Percentiles rank a stretch among this genome's conserved stretches.
phyloP scores from a whole-genome alignment of 1,140 invertebrate genomes.

The Drosophila guanche region DNA sequence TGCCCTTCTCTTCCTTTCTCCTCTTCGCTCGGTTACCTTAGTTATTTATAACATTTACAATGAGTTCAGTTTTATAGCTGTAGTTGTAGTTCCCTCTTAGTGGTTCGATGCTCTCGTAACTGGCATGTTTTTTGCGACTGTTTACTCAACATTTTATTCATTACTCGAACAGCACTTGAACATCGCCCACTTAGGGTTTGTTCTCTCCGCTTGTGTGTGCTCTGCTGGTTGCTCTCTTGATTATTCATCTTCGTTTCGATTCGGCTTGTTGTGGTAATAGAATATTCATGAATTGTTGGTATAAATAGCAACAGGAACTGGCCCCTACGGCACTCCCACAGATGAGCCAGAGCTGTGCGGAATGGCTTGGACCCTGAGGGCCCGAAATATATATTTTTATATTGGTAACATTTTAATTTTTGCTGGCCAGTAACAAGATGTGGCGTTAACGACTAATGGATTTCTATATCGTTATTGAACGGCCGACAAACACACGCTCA shows the following conservation, averaged over 20 bases:
- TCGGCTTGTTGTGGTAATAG: slow-evolving; percentile 58
- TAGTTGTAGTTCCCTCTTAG: slow-evolving; percentile 13
- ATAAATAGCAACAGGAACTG: slow-evolving; percentile 30
- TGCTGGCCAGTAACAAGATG: slow-evolving; percentile 1
- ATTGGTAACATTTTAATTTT: slow-evolving; percentile 21
- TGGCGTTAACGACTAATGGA: slow-evolving; percentile 30
- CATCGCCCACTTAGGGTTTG: slow-evolving; percentile 22
- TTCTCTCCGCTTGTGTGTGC: neutral
- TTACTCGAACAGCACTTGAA: slow-evolving; percentile 55
- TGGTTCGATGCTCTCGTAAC: slow-evolving; percentile 4
- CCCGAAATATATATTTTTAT: slow-evolving; percentile 4
- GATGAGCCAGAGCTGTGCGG: no score
- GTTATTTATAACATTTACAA: slow-evolving; percentile 79
- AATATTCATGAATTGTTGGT: slow-evolving; percentile 65
- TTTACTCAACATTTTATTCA: slow-evolving; percentile 75
- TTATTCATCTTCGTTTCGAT: slow-evolving; percentile 27
- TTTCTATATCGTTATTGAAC: slow-evolving; percentile 23
- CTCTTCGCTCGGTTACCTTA: slow-evolving; percentile 52
- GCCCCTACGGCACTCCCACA: neutral
- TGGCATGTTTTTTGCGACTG: slow-evolving; percentile 19
- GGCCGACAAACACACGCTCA: slow-evolving; percentile 17
- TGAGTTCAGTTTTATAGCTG: slow-evolving; percentile 69
- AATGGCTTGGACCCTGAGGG: slow-evolving; percentile 13
- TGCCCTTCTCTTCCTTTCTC: neutral
- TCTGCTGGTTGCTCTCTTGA: slow-evolving; percentile 1